Evolutionary conservation across 2,113 vertebrate species (phyloP).

Genomic region (Chloropsis hardwickii): DNA sequence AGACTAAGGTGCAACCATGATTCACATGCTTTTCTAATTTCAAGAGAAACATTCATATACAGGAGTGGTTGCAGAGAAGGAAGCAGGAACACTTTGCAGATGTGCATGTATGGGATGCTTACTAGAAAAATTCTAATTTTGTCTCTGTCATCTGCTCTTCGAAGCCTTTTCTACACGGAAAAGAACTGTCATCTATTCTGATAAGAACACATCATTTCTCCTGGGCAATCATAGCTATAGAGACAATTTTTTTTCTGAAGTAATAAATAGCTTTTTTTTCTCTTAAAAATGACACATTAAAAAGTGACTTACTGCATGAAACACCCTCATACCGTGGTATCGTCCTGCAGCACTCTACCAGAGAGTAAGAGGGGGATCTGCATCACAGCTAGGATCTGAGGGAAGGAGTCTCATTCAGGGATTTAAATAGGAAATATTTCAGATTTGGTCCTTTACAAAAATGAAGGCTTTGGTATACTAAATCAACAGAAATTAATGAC

Average conservation of each 20-base stretch:
- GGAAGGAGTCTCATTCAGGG: background rate
- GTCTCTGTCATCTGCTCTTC: background rate
- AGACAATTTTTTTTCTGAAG: background rate
- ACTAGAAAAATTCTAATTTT: background rate
- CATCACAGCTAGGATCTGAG: background rate
- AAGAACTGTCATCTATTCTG: background rate
- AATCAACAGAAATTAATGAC: background rate
- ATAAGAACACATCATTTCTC: background rate
- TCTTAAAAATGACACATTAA: background rate
- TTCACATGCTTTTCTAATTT: background rate
- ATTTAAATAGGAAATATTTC: background rate
- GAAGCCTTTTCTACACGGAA: background rate
- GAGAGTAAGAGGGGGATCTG: background rate
- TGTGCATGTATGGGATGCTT: background rate
- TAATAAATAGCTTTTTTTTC: background rate
- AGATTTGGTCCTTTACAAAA: background rate
- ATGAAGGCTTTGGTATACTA: background rate
- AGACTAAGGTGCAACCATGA: background rate
- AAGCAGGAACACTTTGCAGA: background rate
- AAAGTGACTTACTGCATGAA: background rate
- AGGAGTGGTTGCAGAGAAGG: background rate
- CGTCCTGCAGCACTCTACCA: background rate
- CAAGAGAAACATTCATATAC: background rate
- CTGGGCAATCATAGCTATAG: background rate
- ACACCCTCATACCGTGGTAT: background rate